phyloP scores from a whole-genome alignment of 2,888 invertebrate genomes.

The Limnephilus rhombicus region DNA sequence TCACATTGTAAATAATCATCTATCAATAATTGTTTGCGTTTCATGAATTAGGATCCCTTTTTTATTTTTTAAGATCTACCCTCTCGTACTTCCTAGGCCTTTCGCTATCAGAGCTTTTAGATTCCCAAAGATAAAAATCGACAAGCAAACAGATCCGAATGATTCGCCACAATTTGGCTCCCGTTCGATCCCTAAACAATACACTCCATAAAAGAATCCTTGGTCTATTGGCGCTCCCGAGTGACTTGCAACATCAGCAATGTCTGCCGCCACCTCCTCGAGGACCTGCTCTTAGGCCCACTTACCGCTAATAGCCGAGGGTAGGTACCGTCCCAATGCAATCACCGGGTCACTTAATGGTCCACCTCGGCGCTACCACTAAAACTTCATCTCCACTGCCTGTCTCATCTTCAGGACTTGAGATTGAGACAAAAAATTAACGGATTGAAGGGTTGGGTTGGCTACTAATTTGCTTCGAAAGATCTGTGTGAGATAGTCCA shows the following conservation, averaged over 20 bases:
- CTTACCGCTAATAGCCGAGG: constrained; percentile 59
- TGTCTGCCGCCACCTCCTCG: neutral
- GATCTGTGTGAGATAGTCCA: neutral
- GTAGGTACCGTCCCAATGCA: constrained; percentile 27
- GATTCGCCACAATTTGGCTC: constrained; percentile 28
- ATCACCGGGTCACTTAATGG: constrained; percentile 59
- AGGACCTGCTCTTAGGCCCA: constrained; percentile 51
- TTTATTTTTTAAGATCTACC: too few species aligned
- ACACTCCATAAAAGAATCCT: constrained; percentile 15
- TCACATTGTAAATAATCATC: too few species aligned
- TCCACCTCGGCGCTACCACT: constrained; percentile 12
- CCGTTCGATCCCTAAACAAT: neutral
- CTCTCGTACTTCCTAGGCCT: too few species aligned
- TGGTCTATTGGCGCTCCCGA: constrained; percentile 33
- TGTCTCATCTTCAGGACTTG: neutral
- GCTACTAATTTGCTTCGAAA: constrained; percentile 10
- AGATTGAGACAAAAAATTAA: constrained; percentile 23
- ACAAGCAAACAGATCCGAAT: neutral
- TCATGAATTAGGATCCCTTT: too few species aligned
- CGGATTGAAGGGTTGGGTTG: constrained; percentile 4
- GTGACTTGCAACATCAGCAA: constrained; percentile 50
- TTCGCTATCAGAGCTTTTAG: too few species aligned
- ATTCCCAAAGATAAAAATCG: neutral
- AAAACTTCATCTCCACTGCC: neutral
- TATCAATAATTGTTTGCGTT: too few species aligned